Evolutionary conservation across 2,888 invertebrate genomes (phyloP), one percentile per base, ranked within the genome.

Genomic region (Suillia variegata): DNA sequence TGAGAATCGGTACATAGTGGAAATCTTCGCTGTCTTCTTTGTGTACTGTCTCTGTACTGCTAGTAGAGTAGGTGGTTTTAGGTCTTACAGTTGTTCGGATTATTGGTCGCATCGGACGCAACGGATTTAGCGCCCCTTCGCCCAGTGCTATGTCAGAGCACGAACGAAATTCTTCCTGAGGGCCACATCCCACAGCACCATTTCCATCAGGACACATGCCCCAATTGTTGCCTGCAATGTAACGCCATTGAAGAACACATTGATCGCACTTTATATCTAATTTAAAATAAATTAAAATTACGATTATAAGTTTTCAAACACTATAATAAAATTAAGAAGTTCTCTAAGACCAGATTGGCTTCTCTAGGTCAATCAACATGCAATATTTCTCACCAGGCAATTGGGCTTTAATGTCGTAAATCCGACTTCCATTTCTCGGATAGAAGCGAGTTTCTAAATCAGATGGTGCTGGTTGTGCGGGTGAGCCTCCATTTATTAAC

Each of bases 191-290:
- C 1, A 94, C 89, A 0, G 89, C 89, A 31, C 90, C 92, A 50
- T 87, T 87, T 0, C 90, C 90, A 73, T 91, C 88, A 1, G 84
- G 84, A 72, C 91, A 91, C 13, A 84, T 85, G 1, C 92, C 92
- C 93, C 93, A 93, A 76, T 92, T 92, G 74, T 93, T 93, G 2
- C 90, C 93, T 48, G 94, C 93, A 57, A 92, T 85, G 80, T 95
- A 95, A 67, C 90, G 86, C 95, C 95, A 95, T 76, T 95, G 95
- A 59, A 95, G 83, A 2, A 95, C 87, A 76, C 95, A 95, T 77
- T 93, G 93, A 12, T 86, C 81, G 78, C 95, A 95, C 49, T 88
- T 87, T 15, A 93, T 73, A 38, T 85, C 88, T 71, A 48, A 20
- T 12, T 20, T 15, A 15, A 34, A 33, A 48, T n/a, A 49, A 5